These are phyloP conservation scores for Carcharodon carcharias DNA, from an alignment of 2,797 vertebrate genomes.

Conservation along the genomic window DNA sequence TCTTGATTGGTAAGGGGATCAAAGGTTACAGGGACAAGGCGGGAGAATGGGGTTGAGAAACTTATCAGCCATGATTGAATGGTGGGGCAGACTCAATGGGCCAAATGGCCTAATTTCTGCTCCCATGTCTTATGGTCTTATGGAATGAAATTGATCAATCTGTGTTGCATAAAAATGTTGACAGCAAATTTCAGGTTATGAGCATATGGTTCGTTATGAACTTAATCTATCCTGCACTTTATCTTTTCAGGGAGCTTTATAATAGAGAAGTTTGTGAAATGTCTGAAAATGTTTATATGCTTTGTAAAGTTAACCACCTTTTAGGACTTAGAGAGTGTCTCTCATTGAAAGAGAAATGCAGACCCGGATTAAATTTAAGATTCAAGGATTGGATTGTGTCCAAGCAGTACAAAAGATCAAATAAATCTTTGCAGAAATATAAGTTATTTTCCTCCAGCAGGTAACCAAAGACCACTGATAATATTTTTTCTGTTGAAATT, in stretches of 20 bases:
- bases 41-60: too few relatives aligned
- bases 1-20: too few relatives aligned
- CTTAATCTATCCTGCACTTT: not conserved
- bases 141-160: not conserved
- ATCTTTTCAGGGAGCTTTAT: not conserved
- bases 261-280: not conserved
- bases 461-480: not conserved
- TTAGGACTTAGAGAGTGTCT: not conserved
- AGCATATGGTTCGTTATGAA: not conserved
- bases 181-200: not conserved
- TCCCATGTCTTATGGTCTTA: too few relatives aligned
- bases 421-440: not conserved
- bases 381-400: not conserved
- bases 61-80: too few relatives aligned
- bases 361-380: not conserved
- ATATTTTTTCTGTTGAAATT: not conserved
- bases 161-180: not conserved
- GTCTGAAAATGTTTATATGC: not conserved
- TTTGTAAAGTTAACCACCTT: not conserved
- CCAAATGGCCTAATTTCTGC: too few relatives aligned
- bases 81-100: too few relatives aligned
- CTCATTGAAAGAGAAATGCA: not conserved
- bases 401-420: not conserved
- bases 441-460: not conserved
- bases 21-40: too few relatives aligned